A percentile compares a stretch with the other conserved stretches of the same genome.
Conservation (phyloP, 2,797 vertebrate species). For the Alectoris magna region DNA sequence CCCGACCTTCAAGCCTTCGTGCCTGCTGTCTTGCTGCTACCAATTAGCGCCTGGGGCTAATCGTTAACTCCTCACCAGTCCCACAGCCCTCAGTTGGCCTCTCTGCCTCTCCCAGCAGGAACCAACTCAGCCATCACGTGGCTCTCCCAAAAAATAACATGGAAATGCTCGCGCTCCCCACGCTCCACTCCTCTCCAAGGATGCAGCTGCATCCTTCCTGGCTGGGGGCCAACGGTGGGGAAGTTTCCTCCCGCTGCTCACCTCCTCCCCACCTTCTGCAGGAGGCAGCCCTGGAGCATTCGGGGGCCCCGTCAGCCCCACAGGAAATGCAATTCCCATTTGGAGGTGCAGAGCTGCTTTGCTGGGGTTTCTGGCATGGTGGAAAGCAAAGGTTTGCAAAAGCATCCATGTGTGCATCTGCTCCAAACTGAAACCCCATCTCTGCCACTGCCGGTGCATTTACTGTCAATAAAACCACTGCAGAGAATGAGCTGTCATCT, state of each 20-base stretch:
- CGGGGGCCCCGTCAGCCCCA: fast-evolving
- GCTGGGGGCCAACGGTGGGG: not conserved
- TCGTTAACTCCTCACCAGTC: not conserved
- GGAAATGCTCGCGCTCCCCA: conserved; percentile 39
- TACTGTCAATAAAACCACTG: conserved; percentile 28
- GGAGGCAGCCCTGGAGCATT: not conserved
- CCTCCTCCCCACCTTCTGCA: not conserved
- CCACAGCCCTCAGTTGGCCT: not conserved
- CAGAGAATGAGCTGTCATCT: not conserved
- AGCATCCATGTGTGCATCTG: fast-evolving
- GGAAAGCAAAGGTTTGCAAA: not conserved
- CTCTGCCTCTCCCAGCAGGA: conserved; percentile 24
- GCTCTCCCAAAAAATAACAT: conserved; percentile 17
- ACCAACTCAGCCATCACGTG: conserved; percentile 49
- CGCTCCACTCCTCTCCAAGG: conserved; percentile 43
- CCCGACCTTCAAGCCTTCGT: fast-evolving
- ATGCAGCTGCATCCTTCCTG: conserved; percentile 65
- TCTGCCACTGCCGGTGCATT: not conserved
- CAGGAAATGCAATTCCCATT: fast-evolving
- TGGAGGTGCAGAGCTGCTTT: not conserved
- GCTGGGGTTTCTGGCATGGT: fast-evolving
- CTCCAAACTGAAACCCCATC: not conserved
- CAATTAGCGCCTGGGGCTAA: not conserved
- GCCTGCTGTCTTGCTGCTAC: not conserved
- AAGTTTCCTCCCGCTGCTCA: not conserved